phyloP scores from a whole-genome alignment of 2,113 vertebrate genomes.

The Petrocephalus zakoni region DNA sequence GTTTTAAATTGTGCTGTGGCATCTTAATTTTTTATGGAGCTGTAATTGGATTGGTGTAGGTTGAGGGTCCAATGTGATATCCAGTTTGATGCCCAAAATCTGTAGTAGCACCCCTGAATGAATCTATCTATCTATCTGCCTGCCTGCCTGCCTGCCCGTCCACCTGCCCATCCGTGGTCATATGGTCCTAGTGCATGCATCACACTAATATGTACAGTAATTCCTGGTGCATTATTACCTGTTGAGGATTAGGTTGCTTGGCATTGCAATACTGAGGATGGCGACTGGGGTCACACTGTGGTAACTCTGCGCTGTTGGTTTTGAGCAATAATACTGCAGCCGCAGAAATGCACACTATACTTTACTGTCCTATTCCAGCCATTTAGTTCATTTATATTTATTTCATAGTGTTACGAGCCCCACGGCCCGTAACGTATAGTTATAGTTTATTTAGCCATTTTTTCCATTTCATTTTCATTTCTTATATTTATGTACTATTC shows the following conservation, averaged over 20 bases:
- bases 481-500: not conserved
- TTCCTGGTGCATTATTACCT: not conserved
- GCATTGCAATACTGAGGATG: not conserved
- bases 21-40: too few species aligned
- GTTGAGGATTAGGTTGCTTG: not conserved
- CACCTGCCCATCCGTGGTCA: too few species aligned
- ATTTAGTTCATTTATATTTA: not conserved
- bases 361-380: not conserved
- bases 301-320: not conserved
- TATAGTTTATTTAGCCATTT: not conserved
- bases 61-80: not conserved
- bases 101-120: not conserved
- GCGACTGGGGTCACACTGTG: not conserved
- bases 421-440: too few species aligned
- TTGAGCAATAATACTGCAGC: not conserved
- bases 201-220: too few species aligned
- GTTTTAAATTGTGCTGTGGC: too few species aligned
- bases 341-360: not conserved
- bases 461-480: not conserved
- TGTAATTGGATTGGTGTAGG: not conserved
- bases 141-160: too few species aligned
- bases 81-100: not conserved
- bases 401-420: too few species aligned
- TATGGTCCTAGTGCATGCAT: not conserved
- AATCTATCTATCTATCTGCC: too few species aligned